Evolutionary conservation across 2,113 vertebrate species (phyloP).

Genomic region (Monopterus albus): DNA sequence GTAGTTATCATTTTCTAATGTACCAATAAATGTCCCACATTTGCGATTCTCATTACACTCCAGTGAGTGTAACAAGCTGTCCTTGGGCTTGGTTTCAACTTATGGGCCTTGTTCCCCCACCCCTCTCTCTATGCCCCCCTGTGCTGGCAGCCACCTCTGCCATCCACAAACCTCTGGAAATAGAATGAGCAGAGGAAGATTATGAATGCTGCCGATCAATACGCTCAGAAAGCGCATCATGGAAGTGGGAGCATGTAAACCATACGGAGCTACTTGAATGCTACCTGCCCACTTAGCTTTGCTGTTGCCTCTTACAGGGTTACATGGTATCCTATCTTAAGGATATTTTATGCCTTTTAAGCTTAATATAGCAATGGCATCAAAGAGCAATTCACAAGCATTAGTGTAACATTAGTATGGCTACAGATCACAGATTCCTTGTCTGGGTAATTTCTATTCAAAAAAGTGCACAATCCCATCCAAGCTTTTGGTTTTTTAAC

Average conservation of each 20-base stretch:
- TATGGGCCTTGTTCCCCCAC: background rate
- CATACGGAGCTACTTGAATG: conserved; percentile 70
- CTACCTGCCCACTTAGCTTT: conserved; percentile 51
- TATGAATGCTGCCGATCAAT: conserved; percentile 71
- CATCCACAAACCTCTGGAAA: conserved; percentile 40
- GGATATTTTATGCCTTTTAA: background rate
- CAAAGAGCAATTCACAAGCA: conserved; percentile 1
- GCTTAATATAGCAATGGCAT: background rate
- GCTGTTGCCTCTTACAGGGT: conserved; percentile 9
- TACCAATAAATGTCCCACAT: conserved; percentile 36
- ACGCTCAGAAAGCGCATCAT: conserved; percentile 42
- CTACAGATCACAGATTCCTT: background rate
- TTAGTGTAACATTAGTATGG: no score
- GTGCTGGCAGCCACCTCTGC: conserved; percentile 32
- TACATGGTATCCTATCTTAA: background rate
- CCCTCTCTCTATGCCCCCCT: background rate
- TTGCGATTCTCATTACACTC: conserved; percentile 24
- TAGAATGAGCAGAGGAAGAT: conserved; percentile 41
- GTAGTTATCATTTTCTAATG: conserved; percentile 25
- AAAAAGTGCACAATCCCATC: background rate
- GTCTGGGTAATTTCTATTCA: conserved; percentile 11
- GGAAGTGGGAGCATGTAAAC: conserved; percentile 53
- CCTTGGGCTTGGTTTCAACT: conserved; percentile 30
- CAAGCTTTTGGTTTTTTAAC: background rate
- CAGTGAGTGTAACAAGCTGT: conserved; percentile 35